phyloP scores from a whole-genome alignment of 1,140 invertebrate species.

The Andricus grossulariae region DNA sequence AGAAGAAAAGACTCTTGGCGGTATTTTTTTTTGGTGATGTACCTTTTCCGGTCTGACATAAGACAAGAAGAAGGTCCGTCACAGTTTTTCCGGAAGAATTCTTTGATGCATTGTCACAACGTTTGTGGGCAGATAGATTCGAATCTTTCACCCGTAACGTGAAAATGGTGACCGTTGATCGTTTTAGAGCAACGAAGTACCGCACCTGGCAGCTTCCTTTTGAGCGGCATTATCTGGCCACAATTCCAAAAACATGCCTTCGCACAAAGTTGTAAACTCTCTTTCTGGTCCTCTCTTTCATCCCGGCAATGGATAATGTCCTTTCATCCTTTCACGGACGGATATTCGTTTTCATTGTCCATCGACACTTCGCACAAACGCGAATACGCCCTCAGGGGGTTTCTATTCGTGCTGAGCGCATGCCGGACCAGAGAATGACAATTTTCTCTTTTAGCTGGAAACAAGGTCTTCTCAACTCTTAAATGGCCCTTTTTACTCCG shows the following conservation, averaged over 20 bases:
- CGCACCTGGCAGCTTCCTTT: constrained; percentile 62
- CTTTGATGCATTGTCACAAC: constrained; percentile 55
- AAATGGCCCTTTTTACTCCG: background rate
- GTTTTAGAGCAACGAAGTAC: constrained; percentile 48
- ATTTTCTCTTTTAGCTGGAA: constrained; percentile 28
- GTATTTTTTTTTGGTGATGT: constrained; percentile 8
- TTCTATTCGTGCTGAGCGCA: constrained; percentile 38
- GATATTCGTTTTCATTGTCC: constrained; percentile 61
- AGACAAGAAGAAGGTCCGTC: constrained; percentile 24
- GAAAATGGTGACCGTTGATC: constrained; percentile 49
- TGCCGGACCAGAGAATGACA: background rate
- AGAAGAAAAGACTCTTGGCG: constrained; percentile 9
- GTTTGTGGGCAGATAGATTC: constrained; percentile 45
- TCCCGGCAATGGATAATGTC: constrained; percentile 60
- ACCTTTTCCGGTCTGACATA: constrained; percentile 18
- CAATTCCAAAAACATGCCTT: constrained; percentile 66
- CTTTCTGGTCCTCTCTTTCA: constrained; percentile 57
- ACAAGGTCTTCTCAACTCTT: background rate
- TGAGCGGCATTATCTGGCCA: constrained; percentile 63
- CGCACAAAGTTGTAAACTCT: constrained; percentile 62
- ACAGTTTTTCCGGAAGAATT: constrained; percentile 53
- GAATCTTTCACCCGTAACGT: constrained; percentile 42
- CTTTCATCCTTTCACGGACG: constrained; percentile 63
- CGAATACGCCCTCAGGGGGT: constrained; percentile 45
- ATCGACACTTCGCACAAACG: constrained; percentile 57